Evolutionary conservation across 2,888 invertebrate genomes (phyloP).

Genomic region (Nemotelus pantherinus): DNA sequence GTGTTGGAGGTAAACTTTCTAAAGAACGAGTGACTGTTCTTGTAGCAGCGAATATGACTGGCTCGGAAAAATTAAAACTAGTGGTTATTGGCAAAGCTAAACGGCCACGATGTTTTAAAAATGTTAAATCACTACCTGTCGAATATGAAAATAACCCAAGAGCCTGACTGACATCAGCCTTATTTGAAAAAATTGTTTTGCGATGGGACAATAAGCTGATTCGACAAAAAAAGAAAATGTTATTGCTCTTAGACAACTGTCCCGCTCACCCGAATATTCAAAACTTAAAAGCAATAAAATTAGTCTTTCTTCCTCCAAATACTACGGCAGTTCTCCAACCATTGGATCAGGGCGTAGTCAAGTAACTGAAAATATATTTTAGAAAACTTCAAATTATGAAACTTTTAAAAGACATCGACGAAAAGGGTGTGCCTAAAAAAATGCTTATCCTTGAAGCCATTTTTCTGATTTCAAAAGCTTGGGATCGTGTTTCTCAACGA

Average conservation of each 20-base stretch:
- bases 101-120: conserved; percentile 26
- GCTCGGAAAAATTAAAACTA: conserved; percentile 10
- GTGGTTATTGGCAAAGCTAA: conserved; percentile 19
- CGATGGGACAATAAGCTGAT: conserved; percentile 18
- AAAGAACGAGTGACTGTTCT: conserved; percentile 13
- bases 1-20: conserved; percentile 14
- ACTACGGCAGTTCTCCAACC: too few species aligned
- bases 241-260: too few species aligned
- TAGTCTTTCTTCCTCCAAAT: too few species aligned
- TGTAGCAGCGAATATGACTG: conserved; percentile 10
- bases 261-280: too few species aligned
- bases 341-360: conserved; percentile 17
- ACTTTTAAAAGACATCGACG: conserved; percentile 32
- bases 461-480: conserved; percentile 28
- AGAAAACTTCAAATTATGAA: conserved; percentile 19
- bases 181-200: conserved; percentile 13
- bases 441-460: conserved; percentile 26
- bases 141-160: conserved; percentile 38
- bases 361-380: conserved; percentile 28
- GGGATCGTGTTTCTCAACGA: conserved; percentile 2
- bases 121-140: conserved; percentile 18
- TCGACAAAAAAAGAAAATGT: conserved; percentile 20
- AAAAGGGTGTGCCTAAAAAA: conserved; percentile 12
- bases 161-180: conserved; percentile 21
- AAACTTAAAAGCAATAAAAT: too few species aligned